phyloP scores from a whole-genome alignment of 2,113 vertebrate genomes.

The Chaetorhynchus papuensis region DNA sequence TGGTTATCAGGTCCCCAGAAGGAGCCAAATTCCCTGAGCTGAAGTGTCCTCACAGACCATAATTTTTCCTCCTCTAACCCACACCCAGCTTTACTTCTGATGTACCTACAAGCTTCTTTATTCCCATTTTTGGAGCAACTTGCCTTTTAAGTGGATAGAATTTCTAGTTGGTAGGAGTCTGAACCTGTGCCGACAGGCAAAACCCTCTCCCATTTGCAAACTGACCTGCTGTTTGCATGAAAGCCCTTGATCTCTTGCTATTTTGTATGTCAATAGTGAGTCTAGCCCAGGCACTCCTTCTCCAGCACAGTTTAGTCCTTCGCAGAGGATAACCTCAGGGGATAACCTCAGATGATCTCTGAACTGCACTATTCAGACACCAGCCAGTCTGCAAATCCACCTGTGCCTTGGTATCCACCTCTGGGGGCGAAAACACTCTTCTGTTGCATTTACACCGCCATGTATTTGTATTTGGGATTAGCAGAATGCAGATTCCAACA shows the following conservation, averaged over 20 bases:
- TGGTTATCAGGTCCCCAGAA: background rate
- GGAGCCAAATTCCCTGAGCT: background rate
- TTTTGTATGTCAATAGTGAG: background rate
- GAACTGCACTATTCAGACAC: background rate
- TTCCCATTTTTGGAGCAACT: background rate
- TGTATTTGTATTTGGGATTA: background rate
- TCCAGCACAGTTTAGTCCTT: background rate
- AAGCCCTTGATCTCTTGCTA: background rate
- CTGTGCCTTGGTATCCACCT: background rate
- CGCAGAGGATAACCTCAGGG: background rate
- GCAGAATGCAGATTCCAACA: background rate
- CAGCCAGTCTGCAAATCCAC: background rate
- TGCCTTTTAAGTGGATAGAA: background rate
- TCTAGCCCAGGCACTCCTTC: background rate
- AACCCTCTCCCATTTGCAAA: background rate
- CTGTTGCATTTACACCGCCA: background rate
- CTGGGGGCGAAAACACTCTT: accelerated
- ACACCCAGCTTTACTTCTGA: background rate
- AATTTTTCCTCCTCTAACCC: background rate
- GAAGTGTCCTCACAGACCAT: background rate
- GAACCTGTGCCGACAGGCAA: background rate
- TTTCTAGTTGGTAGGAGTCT: background rate
- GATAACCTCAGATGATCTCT: background rate
- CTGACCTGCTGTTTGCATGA: background rate
- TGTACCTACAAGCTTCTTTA: background rate